Conservation (phyloP, 2,113 vertebrate species). For the Xiphorhynchus elegans region DNA sequence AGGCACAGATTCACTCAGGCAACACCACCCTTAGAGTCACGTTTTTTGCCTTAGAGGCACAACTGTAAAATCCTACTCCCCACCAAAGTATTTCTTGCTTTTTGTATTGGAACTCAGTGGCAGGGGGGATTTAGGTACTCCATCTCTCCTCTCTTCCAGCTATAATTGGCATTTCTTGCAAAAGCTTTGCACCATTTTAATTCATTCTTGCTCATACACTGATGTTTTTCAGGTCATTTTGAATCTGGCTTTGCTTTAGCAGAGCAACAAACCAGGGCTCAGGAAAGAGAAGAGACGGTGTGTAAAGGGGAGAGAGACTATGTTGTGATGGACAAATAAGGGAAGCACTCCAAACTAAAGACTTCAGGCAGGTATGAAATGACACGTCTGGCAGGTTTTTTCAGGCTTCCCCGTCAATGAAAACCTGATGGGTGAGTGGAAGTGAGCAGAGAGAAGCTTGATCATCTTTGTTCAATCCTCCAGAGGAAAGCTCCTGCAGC, state of each 20-base stretch:
- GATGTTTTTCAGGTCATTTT: neutral
- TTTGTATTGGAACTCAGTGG: neutral
- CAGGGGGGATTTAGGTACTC: neutral
- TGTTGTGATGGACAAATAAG: neutral
- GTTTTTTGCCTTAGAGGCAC: neutral
- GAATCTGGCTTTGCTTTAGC: neutral
- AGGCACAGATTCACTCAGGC: neutral
- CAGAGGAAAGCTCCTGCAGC: slow-evolving; percentile 17
- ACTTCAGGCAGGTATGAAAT: slow-evolving; percentile 38
- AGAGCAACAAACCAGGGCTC: neutral
- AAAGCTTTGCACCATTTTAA: neutral
- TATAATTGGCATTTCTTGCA: neutral
- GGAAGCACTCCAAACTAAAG: neutral
- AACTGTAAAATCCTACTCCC: neutral
- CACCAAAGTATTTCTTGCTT: neutral
- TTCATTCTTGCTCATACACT: neutral
- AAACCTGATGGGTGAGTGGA: slow-evolving; percentile 36
- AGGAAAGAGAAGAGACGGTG: accelerated
- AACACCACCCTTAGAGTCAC: neutral
- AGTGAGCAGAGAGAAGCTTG: slow-evolving; percentile 27
- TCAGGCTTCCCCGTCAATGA: neutral
- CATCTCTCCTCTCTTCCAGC: neutral
- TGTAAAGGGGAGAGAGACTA: neutral
- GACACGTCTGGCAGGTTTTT: slow-evolving; percentile 42
- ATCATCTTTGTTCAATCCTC: slow-evolving; percentile 38